Evolutionary conservation across 2,797 vertebrate genomes (phyloP), one percentile per base, ranked within the genome.

Genomic region (Antennarius maculatus): DNA sequence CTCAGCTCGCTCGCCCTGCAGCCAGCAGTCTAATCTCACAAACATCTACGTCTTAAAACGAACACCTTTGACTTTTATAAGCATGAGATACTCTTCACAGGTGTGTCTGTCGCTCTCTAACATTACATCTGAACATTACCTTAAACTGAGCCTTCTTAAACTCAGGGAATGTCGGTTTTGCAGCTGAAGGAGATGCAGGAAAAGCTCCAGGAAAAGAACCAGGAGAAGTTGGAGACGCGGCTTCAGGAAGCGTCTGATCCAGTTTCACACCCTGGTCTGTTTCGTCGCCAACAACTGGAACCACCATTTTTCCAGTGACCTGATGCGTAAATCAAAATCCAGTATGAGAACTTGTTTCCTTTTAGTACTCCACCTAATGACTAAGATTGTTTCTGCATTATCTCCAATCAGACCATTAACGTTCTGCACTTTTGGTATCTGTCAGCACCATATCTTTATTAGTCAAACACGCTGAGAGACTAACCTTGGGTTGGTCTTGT

Each of bases 401-500:
- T 23, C 23, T 23, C 23, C 23, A 23, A 23, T 23, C 23, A 23
- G 23, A 23, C 23, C 23, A 23, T 23, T 23, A 1, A 23, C 1
- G 23, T 23, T 23, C 23, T 23, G 2, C 23, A 23, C 23, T 23
- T 23, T 23, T 23, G 23, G 23, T 23, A 7, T n/a, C 42, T 15
- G 2, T 41, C 18, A 15, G 7, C 28, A 28, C 27, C 28, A 34
- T 52, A 17, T 27, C 47, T 8, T 15, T 41, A 48, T 54, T 9
- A 57, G 17, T 13, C 42, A 9, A 13, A 69, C 29, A 51, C 4
- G 62, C 16, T 37, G 48, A 49, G 46, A 53, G 77, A 89, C 91
- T 71, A 66, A 93, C 93, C 93, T 89, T 73, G 27, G 55, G 61
- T 66, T 71, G 66, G 43, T 73, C 79, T 23, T 66, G 69, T 58